phyloP scores from a whole-genome alignment of 2,888 invertebrate genomes.

The Drosophila emarginata region DNA sequence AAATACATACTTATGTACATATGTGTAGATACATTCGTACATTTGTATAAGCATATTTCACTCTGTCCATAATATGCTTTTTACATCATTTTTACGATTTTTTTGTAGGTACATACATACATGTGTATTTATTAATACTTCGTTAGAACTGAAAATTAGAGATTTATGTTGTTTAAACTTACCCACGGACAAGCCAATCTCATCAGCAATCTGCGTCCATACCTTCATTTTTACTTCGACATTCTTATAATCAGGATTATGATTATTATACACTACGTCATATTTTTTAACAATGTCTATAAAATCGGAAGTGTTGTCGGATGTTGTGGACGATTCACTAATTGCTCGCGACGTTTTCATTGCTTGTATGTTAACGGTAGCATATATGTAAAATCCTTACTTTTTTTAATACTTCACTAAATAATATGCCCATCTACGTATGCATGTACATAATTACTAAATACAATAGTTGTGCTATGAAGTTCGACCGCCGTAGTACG shows the following conservation, averaged over 20 bases:
- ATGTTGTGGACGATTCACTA: constrained; percentile 79
- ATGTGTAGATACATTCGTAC: not conserved
- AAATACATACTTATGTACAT: constrained; percentile 43
- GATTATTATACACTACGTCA: constrained; percentile 81
- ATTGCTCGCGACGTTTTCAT: constrained; percentile 77
- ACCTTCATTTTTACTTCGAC: constrained; percentile 81
- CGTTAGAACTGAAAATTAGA: not conserved
- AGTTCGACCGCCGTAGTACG: constrained; percentile 45
- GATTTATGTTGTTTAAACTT: constrained; percentile 49
- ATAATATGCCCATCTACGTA: constrained; percentile 10
- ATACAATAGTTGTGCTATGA: constrained; percentile 43
- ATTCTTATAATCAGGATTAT: constrained; percentile 82
- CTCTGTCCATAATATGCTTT: too few relatives aligned
- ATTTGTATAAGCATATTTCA: constrained; percentile 1
- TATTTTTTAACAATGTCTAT: constrained; percentile 82
- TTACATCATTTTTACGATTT: too few relatives aligned
- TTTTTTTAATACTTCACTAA: constrained; percentile 36
- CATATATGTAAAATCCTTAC: not conserved
- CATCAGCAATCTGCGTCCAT: constrained; percentile 81
- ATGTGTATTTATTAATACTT: constrained; percentile 6
- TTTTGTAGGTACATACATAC: not conserved
- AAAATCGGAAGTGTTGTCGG: constrained; percentile 81
- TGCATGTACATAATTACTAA: constrained; percentile 27
- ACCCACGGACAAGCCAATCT: constrained; percentile 82
- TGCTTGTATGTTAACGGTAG: constrained; percentile 58